Conservation (phyloP, 2,888 invertebrate species). For the Pardosa pseudoannulata region DNA sequence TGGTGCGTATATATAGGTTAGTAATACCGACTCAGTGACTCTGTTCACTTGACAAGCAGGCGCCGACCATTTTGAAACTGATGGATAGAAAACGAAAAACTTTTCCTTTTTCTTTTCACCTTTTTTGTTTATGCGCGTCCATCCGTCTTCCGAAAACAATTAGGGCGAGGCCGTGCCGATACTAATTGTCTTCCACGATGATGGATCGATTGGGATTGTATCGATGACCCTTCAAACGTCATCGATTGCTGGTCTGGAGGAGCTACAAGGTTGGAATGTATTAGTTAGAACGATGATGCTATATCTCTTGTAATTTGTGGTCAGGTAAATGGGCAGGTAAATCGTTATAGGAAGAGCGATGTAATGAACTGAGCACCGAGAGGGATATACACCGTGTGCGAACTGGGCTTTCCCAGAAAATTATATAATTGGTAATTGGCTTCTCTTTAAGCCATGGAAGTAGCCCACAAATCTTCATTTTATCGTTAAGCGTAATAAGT, state of each 20-base stretch:
- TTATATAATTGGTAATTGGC: no score
- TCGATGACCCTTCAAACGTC: background rate
- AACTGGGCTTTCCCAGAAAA: no score
- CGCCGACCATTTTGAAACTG: background rate
- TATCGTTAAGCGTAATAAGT: no score
- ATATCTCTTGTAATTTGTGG: background rate
- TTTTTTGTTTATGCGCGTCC: background rate
- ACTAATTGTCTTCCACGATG: constrained; percentile 18
- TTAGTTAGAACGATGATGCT: background rate
- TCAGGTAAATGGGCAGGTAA: background rate
- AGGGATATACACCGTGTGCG: no score
- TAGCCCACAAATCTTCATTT: no score
- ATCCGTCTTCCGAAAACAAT: constrained; percentile 12
- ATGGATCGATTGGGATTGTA: constrained; percentile 16
- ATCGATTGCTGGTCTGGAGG: background rate
- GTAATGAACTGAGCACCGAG: no score
- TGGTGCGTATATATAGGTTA: constrained; percentile 14
- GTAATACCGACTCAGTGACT: constrained; percentile 13
- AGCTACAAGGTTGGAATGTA: background rate
- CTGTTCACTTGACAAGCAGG: constrained; percentile 10
- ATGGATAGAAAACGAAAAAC: background rate
- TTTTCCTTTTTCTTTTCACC: background rate
- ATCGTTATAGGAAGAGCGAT: no score
- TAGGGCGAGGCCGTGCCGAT: constrained; percentile 12
- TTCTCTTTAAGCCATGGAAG: no score